phyloP scores from a whole-genome alignment of 2,113 vertebrate genomes.

The Trematomus loennbergii region DNA sequence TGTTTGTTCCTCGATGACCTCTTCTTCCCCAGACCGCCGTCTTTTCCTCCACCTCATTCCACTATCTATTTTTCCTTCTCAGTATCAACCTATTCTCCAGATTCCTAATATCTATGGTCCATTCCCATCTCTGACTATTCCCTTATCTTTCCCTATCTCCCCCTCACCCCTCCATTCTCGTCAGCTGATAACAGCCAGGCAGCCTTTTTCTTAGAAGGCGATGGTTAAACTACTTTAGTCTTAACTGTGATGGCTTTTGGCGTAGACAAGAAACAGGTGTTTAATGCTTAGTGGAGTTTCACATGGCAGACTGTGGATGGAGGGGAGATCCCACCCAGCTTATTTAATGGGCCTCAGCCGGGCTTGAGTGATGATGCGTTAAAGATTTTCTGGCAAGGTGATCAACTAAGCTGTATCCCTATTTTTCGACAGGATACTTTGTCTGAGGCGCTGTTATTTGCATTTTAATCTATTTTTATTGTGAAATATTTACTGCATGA shows the following conservation, averaged over 20 bases:
- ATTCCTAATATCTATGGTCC: constrained; percentile 9
- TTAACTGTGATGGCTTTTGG: constrained; percentile 55
- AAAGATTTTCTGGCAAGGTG: constrained; percentile 73
- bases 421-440: constrained; percentile 61
- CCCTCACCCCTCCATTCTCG: constrained; percentile 4
- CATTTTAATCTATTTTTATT: not conserved
- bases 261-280: constrained; percentile 65
- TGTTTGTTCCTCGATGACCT: constrained; percentile 21
- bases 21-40: constrained; percentile 15
- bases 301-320: constrained; percentile 38
- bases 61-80: constrained; percentile 12
- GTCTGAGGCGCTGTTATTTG: constrained; percentile 16
- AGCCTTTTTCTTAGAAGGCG: constrained; percentile 13
- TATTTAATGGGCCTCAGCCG: constrained; percentile 65
- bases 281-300: constrained; percentile 64
- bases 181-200: constrained; percentile 4
- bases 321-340: constrained; percentile 23
- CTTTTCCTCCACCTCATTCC: constrained; percentile 20
- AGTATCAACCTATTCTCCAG: constrained; percentile 1
- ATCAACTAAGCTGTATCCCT: constrained; percentile 58
- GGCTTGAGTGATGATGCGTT: constrained; percentile 72
- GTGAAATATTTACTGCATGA: not conserved
- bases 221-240: constrained; percentile 36
- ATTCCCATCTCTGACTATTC: constrained; percentile 18
- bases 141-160: constrained; percentile 9